These are phyloP conservation scores for Oreochromis niloticus DNA, from an alignment of 2,113 vertebrate species.

Conservation along the genomic window DNA sequence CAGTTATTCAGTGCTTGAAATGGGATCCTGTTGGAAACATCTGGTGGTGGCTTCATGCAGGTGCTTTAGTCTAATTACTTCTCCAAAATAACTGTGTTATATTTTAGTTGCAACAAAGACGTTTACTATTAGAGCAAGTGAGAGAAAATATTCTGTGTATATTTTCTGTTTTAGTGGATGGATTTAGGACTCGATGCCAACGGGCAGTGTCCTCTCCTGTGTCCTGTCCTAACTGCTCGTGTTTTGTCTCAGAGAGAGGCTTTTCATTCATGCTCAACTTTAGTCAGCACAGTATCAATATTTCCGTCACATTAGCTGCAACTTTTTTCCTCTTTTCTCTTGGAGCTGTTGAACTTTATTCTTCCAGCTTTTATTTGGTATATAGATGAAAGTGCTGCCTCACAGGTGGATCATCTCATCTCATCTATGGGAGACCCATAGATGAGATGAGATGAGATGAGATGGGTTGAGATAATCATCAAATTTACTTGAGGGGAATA, in stretches of 20 bases:
- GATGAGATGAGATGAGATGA: background rate
- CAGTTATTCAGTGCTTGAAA: slow-evolving; percentile 7
- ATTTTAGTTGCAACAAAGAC: background rate
- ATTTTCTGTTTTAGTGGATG: background rate
- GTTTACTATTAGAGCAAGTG: background rate
- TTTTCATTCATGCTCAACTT: background rate
- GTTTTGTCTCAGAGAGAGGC: background rate
- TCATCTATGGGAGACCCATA: background rate
- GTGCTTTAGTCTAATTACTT: slow-evolving; percentile 16
- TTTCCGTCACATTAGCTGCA: background rate
- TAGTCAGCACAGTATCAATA: background rate
- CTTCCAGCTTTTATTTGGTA: background rate
- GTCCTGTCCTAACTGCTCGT: background rate
- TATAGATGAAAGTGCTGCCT: background rate
- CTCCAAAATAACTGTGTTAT: background rate
- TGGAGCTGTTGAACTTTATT: background rate
- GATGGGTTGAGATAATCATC: background rate
- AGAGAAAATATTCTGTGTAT: background rate
- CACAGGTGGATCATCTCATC: background rate
- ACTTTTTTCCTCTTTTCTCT: background rate
- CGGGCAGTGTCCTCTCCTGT: background rate
- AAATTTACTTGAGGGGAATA: background rate
- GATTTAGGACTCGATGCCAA: background rate
- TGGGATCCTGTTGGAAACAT: background rate
- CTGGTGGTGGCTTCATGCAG: slow-evolving; percentile 3